phyloP scores from a whole-genome alignment of 2,113 vertebrate genomes.

The Erythrocercus mccallii region DNA sequence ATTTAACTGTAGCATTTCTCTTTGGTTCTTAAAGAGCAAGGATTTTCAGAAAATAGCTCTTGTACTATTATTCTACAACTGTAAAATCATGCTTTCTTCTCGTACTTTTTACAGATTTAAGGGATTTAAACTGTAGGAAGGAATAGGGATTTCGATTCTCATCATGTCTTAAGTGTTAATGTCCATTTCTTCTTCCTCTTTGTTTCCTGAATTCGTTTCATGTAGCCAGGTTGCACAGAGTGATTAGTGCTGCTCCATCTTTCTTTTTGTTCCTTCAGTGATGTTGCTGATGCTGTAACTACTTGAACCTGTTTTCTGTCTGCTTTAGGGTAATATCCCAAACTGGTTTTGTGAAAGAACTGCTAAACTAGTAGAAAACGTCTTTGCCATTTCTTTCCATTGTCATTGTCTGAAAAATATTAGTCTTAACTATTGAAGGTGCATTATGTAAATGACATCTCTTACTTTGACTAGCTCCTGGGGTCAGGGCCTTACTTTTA shows the following conservation, averaged over 20 bases:
- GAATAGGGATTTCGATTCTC: not conserved
- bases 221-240: not conserved
- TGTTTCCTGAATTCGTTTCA: not conserved
- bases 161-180: not conserved
- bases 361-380: not conserved
- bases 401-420: not conserved
- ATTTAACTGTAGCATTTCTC: not conserved
- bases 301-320: not conserved
- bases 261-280: not conserved
- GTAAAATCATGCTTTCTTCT: not conserved
- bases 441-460: not conserved
- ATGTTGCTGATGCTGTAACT: not conserved
- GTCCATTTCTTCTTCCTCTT: not conserved
- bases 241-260: not conserved
- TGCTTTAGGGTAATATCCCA: not conserved
- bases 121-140: not conserved
- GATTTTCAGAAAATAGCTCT: not conserved
- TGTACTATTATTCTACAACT: not conserved
- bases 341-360: not conserved
- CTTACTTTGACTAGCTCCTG: not conserved
- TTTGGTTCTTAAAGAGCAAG: not conserved
- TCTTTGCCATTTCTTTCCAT: not conserved
- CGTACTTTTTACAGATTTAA: not conserved
- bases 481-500: not conserved
- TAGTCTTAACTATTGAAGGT: not conserved